Percentiles rank a stretch among this genome's conserved stretches.
Conservation (phyloP, 2,888 invertebrate genomes). For the Ophion obscuratus region DNA sequence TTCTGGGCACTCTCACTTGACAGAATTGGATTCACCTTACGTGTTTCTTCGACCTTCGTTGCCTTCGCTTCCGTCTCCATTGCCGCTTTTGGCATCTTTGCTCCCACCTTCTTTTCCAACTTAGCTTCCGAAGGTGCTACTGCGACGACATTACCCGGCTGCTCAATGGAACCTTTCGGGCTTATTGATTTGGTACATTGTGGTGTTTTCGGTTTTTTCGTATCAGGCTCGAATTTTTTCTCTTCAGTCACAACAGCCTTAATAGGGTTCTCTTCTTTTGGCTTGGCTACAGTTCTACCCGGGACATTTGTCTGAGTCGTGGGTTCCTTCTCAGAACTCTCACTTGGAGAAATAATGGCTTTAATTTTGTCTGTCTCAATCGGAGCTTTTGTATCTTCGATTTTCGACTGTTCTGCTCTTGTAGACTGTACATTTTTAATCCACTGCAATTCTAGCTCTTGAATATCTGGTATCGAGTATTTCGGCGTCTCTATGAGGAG, state of each 20-base stretch:
- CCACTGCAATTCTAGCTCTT: constrained; percentile 72
- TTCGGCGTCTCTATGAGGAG: constrained; percentile 69
- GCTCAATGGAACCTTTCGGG: too few relatives aligned
- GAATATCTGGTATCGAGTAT: constrained; percentile 69
- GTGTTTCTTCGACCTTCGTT: constrained; percentile 49
- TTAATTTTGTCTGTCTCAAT: not conserved
- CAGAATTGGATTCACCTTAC: constrained; percentile 48
- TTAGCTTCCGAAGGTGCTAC: too few relatives aligned
- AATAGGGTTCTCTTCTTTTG: constrained; percentile 15
- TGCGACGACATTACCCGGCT: too few relatives aligned
- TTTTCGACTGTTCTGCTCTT: not conserved
- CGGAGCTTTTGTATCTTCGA: not conserved
- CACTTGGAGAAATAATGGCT: not conserved
- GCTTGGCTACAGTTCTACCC: not conserved
- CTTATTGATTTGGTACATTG: too few relatives aligned
- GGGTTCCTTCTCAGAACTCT: not conserved
- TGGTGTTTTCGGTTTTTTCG: too few relatives aligned
- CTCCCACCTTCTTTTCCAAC: too few relatives aligned
- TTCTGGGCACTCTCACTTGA: too few relatives aligned
- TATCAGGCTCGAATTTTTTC: not conserved
- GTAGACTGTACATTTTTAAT: constrained; percentile 51
- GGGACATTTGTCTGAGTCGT: not conserved
- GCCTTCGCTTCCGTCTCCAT: constrained; percentile 4
- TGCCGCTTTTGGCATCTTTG: too few relatives aligned
- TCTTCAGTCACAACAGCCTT: constrained; percentile 3